Evolutionary conservation across 2,888 invertebrate species (phyloP).

Genomic region (Conus canariensis): DNA sequence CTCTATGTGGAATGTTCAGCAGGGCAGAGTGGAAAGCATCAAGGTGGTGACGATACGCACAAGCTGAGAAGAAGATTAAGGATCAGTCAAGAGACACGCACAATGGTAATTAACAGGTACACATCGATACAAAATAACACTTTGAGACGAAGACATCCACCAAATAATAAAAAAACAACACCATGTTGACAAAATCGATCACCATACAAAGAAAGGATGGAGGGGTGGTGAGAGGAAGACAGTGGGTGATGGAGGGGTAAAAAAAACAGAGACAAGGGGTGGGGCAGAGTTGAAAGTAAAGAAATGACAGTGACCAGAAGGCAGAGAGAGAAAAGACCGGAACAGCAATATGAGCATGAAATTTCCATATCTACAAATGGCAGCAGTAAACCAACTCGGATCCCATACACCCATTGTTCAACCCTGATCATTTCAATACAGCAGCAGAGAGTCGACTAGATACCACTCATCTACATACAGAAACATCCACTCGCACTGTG

Average conservation of each 20-base stretch:
- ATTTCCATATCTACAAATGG: neutral
- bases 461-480: conserved; percentile 20
- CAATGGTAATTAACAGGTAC: neutral
- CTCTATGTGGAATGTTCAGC: conserved; percentile 21
- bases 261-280: neutral
- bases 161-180: neutral
- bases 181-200: too few relatives aligned
- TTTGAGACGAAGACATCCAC: neutral
- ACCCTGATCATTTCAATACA: neutral
- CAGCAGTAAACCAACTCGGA: conserved; percentile 7
- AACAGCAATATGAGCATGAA: neutral
- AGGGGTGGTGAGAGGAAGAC: too few relatives aligned
- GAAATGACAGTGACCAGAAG: neutral
- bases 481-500: neutral
- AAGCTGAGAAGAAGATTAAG: neutral
- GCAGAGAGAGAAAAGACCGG: neutral
- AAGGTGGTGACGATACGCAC: neutral
- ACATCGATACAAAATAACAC: neutral
- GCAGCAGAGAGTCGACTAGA: conserved; percentile 21
- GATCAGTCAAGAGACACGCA: neutral
- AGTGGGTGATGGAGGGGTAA: neutral
- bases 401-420: neutral
- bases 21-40: conserved; percentile 15
- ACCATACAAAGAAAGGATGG: too few relatives aligned
- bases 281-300: neutral